Conservation (phyloP, 1,140 invertebrate genomes). For the Battus philenor region DNA sequence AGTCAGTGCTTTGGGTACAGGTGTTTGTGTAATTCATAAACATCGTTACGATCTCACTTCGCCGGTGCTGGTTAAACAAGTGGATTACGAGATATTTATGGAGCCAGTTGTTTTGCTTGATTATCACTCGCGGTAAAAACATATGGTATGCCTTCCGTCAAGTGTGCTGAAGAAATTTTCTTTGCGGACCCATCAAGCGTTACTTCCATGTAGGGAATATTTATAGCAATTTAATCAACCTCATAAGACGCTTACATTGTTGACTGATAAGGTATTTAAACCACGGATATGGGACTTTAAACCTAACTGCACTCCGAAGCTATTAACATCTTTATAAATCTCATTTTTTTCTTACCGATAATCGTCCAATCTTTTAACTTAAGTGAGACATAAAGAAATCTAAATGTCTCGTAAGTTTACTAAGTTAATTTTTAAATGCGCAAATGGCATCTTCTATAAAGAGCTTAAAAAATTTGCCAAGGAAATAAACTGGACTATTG, state of each 20-base stretch:
- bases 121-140: background rate
- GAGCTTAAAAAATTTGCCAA: too few relatives aligned
- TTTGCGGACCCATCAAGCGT: constrained; percentile 3
- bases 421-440: too few relatives aligned
- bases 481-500: too few relatives aligned
- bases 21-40: background rate
- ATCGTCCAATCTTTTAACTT: too few relatives aligned
- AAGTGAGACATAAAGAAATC: too few relatives aligned
- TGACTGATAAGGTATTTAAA: background rate
- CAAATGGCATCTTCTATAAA: too few relatives aligned
- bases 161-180: constrained; percentile 8
- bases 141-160: constrained; percentile 4
- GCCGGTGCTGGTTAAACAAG: background rate
- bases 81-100: constrained; percentile 10
- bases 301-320: too few relatives aligned
- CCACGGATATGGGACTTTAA: background rate
- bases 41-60: background rate
- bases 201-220: constrained; percentile 6
- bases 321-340: too few relatives aligned
- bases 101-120: constrained; percentile 4
- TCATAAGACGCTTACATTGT: constrained; percentile 9
- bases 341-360: too few relatives aligned
- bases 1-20: too few relatives aligned
- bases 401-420: too few relatives aligned
- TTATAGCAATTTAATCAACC: constrained; percentile 4